phyloP scores from a whole-genome alignment of 2,888 invertebrate genomes.

The Diaperis boleti region DNA sequence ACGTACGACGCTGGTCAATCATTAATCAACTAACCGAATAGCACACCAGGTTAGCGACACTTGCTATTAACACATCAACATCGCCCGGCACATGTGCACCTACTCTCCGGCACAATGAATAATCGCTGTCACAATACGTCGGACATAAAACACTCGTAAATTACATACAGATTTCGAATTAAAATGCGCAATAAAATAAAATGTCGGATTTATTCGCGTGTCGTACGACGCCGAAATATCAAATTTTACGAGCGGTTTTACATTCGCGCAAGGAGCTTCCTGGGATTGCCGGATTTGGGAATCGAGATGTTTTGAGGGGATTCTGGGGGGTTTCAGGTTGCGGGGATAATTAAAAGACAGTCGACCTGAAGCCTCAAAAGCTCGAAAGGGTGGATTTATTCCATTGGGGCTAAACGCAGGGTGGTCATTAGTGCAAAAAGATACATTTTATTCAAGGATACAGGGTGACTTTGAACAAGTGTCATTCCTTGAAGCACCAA shows the following conservation, averaged over 20 bases:
- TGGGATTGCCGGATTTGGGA: not conserved
- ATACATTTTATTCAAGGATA: too few species aligned
- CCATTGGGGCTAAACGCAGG: too few species aligned
- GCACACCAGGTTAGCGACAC: slow-evolving; percentile 49
- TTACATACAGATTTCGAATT: slow-evolving; percentile 20
- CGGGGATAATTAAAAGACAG: slow-evolving; percentile 16
- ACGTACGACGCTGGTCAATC: slow-evolving; percentile 50
- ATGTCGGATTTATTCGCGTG: not conserved
- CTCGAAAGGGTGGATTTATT: not conserved
- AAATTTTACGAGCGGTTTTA: slow-evolving; percentile 4
- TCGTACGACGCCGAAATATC: not conserved
- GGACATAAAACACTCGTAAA: slow-evolving; percentile 30
- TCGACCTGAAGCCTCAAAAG: slow-evolving; percentile 13
- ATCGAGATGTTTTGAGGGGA: not conserved
- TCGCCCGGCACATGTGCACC: slow-evolving; percentile 36
- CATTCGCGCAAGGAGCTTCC: not conserved
- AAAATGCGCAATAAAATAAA: slow-evolving; percentile 9
- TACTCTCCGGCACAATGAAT: slow-evolving; percentile 30
- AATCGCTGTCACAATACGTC: slow-evolving; percentile 29
- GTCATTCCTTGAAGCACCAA: too few species aligned
- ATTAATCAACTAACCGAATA: slow-evolving; percentile 52
- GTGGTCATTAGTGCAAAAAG: too few species aligned
- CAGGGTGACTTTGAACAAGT: too few species aligned
- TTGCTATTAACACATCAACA: slow-evolving; percentile 51
- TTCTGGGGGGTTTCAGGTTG: slow-evolving; percentile 3